A percentile compares a stretch with the other conserved stretches of the same genome.
Conservation (phyloP, 2,888 invertebrate species). For the Athalia cordata region DNA sequence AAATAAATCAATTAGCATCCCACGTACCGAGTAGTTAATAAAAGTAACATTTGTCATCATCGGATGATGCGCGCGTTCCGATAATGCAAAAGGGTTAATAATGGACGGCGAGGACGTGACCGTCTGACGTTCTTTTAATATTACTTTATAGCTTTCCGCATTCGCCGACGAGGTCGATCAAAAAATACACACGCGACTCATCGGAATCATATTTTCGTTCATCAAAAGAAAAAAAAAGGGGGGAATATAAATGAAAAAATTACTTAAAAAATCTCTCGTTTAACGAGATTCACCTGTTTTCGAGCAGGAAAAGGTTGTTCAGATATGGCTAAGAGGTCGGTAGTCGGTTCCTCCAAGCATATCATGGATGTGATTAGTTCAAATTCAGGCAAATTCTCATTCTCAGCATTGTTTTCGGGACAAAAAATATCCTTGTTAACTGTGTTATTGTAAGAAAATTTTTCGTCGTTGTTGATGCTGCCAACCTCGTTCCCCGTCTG, state of each 20-base stretch:
- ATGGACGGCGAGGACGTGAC: constrained; percentile 17
- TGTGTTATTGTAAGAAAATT: constrained; percentile 34
- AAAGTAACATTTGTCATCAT: constrained; percentile 42
- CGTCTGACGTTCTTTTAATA: not conserved
- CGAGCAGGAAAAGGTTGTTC: constrained; percentile 36
- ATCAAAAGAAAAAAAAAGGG: not conserved
- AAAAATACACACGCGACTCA: constrained; percentile 1
- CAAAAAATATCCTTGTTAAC: constrained; percentile 26
- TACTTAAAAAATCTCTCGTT: not conserved
- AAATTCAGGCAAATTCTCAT: constrained; percentile 28
- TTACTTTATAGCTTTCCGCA: not conserved
- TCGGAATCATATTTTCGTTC: not conserved
- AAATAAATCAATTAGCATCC: constrained; percentile 41
- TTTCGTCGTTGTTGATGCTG: constrained; percentile 61
- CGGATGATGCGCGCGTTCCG: not conserved
- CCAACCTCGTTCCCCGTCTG: constrained; percentile 61
- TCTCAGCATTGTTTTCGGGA: not conserved
- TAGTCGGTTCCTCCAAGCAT: constrained; percentile 31
- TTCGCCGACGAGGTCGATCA: constrained; percentile 25
- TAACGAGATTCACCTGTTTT: constrained; percentile 35
- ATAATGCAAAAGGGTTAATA: constrained; percentile 21
- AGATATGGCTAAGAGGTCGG: constrained; percentile 33
- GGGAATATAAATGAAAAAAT: not conserved
- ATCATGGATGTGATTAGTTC: constrained; percentile 29
- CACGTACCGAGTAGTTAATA: constrained; percentile 11